phyloP scores from a whole-genome alignment of 2,113 vertebrate genomes.

The Sinocyclocheilus rhinocerous region DNA sequence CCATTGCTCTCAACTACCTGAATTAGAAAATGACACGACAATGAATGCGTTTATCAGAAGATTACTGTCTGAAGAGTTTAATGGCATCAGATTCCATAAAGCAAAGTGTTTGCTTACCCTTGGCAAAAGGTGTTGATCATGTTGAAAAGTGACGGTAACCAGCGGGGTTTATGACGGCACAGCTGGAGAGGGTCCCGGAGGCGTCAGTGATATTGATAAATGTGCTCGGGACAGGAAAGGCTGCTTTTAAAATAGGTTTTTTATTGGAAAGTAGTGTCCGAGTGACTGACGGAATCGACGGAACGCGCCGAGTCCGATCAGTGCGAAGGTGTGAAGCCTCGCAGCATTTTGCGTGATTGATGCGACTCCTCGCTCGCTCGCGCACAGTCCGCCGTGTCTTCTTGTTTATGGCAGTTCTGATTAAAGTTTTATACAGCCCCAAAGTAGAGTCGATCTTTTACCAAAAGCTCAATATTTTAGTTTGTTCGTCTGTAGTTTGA shows the following conservation, averaged over 20 bases:
- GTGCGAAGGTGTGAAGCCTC: too few relatives aligned
- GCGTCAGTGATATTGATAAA: background rate
- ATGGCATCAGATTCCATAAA: conserved; percentile 2
- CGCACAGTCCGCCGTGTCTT: background rate
- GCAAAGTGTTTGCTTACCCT: conserved; percentile 27
- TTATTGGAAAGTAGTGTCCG: background rate
- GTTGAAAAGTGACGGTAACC: conserved; percentile 27
- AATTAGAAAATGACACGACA: conserved; percentile 23
- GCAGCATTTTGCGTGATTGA: background rate
- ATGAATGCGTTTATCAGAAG: background rate
- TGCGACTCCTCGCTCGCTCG: conserved; percentile 26
- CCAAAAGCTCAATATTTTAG: conserved; percentile 5
- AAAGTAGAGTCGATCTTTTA: background rate
- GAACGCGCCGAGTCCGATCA: background rate
- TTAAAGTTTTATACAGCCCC: conserved; percentile 3
- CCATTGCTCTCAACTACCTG: conserved; percentile 72
- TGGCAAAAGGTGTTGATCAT: conserved; percentile 20
- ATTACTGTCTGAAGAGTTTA: background rate
- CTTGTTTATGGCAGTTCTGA: conserved; percentile 6
- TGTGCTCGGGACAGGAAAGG: background rate
- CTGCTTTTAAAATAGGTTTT: background rate
- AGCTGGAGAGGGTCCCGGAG: background rate
- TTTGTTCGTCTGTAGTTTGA: conserved; percentile 16
- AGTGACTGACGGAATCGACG: background rate
- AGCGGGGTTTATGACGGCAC: background rate